These are phyloP conservation scores for Gracilinanus agilis DNA, from an alignment of 2,113 vertebrate species.

Conservation along the genomic window DNA sequence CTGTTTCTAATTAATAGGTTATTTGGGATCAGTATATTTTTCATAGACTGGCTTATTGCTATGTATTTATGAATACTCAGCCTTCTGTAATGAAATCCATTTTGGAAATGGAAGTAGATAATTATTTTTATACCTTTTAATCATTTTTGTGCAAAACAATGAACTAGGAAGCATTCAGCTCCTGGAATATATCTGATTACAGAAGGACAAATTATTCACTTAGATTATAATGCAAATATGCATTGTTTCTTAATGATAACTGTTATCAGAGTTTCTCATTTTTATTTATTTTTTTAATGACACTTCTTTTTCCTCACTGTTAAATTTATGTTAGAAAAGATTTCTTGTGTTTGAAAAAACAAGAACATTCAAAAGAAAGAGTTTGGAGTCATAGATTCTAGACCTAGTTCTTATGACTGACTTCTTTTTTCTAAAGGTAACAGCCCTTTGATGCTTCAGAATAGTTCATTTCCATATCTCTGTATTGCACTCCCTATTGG, in stretches of 20 bases:
- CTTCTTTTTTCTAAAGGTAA: too few species aligned
- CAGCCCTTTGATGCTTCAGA: not conserved
- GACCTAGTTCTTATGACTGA: not conserved
- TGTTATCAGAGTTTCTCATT: not conserved
- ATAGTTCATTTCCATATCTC: constrained; percentile 24
- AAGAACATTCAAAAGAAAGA: too few species aligned
- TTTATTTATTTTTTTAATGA: not conserved
- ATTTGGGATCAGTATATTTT: constrained; percentile 55
- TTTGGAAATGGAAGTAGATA: constrained; percentile 61
- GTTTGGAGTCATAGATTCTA: not conserved
- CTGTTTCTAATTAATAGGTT: constrained; percentile 65
- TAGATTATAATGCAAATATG: not conserved
- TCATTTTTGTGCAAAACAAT: constrained; percentile 67
- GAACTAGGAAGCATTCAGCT: constrained; percentile 49
- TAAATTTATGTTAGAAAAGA: too few species aligned
- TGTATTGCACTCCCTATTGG: not conserved
- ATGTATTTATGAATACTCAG: constrained; percentile 55
- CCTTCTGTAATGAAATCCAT: constrained; percentile 45
- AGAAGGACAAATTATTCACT: constrained; percentile 5
- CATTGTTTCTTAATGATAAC: not conserved
- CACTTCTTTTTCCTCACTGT: not conserved
- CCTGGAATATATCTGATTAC: constrained; percentile 41
- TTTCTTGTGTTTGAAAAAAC: too few species aligned
- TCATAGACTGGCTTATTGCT: constrained; percentile 35
- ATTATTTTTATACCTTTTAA: constrained; percentile 58